Evolutionary conservation across 1,140 invertebrate genomes (phyloP).

Genomic region (Lanistes nyassanus): DNA sequence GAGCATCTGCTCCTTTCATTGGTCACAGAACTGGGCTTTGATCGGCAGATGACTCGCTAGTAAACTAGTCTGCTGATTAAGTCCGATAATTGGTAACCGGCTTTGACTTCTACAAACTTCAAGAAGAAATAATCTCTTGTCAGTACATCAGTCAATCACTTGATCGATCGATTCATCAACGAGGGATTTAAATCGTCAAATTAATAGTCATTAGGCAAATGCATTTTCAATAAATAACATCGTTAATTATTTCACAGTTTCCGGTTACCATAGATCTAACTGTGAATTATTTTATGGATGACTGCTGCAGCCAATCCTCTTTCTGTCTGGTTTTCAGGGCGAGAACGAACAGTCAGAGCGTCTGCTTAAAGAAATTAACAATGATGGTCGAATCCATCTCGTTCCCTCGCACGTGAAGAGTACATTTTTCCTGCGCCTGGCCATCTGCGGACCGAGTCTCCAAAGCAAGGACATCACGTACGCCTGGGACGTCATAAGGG

Average conservation of each 20-base stretch:
- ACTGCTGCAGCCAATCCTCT: neutral
- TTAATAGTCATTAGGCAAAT: neutral
- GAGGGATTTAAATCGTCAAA: neutral
- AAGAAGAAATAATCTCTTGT: no score
- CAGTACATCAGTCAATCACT: neutral
- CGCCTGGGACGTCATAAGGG: slow-evolving; percentile 83
- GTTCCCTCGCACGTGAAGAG: slow-evolving; percentile 75
- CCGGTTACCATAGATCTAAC: no score
- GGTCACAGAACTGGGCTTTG: neutral
- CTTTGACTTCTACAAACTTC: no score
- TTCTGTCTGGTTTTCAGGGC: slow-evolving; percentile 69
- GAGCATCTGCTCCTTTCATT: neutral
- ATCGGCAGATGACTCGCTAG: no score
- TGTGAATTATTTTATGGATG: no score
- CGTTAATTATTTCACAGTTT: no score
- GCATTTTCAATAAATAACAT: neutral
- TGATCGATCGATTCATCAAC: neutral
- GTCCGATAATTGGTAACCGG: no score
- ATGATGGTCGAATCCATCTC: slow-evolving; percentile 84
- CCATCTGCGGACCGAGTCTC: slow-evolving; percentile 80
- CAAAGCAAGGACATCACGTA: slow-evolving; percentile 79
- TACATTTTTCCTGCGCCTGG: slow-evolving; percentile 82
- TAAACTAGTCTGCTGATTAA: no score
- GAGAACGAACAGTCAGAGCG: slow-evolving; percentile 78
- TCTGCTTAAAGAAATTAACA: slow-evolving; percentile 80